Conservation (phyloP, 2,797 vertebrate genomes). For the Danio albolineatus region DNA sequence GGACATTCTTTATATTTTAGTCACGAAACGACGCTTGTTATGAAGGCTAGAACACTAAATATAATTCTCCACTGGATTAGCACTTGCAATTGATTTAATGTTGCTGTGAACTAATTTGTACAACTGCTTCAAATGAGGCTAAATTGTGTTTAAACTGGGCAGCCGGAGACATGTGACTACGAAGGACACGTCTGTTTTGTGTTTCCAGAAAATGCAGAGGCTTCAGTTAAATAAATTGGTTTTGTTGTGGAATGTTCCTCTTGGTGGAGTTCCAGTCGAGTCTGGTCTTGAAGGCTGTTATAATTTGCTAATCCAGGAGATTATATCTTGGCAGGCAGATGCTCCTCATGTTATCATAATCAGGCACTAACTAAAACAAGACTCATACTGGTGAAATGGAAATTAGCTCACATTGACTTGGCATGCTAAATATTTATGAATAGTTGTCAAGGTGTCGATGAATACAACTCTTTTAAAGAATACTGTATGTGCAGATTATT, state of each 20-base stretch:
- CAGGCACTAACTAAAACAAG: conserved; percentile 34
- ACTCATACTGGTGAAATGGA: neutral
- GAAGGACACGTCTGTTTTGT: conserved; percentile 41
- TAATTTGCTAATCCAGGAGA: conserved; percentile 38
- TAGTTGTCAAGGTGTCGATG: neutral
- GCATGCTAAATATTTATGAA: neutral
- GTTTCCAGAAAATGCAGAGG: conserved; percentile 43
- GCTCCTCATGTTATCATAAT: conserved; percentile 1
- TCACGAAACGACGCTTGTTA: neutral
- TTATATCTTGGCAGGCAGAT: conserved; percentile 27
- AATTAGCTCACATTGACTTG: neutral
- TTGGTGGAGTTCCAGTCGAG: conserved; percentile 55
- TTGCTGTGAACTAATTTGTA: neutral
- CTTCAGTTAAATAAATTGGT: conserved; percentile 37
- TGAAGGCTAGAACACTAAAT: neutral
- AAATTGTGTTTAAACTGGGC: neutral
- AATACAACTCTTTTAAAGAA: neutral
- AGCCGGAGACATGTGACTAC: neutral
- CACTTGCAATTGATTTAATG: neutral
- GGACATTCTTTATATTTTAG: conserved; percentile 14
- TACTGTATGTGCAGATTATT: neutral
- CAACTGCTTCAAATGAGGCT: neutral
- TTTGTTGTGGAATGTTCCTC: conserved; percentile 56
- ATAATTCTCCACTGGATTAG: neutral
- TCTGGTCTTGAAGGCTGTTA: conserved; percentile 50